Evolutionary conservation across 2,113 vertebrate species (phyloP).

Genomic region (Lepisosteus osseus): DNA sequence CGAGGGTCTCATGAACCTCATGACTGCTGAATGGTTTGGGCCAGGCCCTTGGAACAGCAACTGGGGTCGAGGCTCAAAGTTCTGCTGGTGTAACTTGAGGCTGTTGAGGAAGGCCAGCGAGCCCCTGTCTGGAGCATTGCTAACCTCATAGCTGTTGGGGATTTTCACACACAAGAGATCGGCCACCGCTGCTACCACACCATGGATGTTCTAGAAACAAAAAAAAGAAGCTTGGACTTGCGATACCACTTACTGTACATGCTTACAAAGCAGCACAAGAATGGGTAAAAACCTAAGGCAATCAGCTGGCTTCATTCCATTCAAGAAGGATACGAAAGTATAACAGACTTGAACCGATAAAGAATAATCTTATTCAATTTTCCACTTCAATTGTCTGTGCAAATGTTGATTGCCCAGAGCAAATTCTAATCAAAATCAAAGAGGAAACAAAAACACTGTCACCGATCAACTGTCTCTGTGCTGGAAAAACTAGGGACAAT

Average conservation of each 20-base stretch:
- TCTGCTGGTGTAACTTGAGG: conserved; percentile 54
- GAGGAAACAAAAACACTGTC: too few relatives aligned
- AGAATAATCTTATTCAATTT: background rate
- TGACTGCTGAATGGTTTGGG: conserved; percentile 49
- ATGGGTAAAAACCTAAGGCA: too few relatives aligned
- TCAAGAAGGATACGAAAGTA: background rate
- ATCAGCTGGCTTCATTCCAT: background rate
- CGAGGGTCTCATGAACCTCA: conserved; percentile 63
- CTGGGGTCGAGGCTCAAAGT: conserved; percentile 64
- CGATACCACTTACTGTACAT: too few relatives aligned
- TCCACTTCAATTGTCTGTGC: too few relatives aligned
- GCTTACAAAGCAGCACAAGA: too few relatives aligned
- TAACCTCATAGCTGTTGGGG: conserved; percentile 81
- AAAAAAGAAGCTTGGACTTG: background rate
- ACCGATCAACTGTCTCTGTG: too few relatives aligned
- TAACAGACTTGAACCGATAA: background rate
- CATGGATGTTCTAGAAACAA: conserved; percentile 75
- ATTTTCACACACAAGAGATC: conserved; percentile 80
- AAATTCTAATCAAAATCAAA: too few relatives aligned
- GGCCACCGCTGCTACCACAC: conserved; percentile 82
- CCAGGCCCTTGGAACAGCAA: conserved; percentile 49
- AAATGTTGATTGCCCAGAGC: too few relatives aligned
- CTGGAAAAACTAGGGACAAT: too few relatives aligned
- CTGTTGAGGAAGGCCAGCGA: conserved; percentile 64
- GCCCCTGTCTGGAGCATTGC: conserved; percentile 71